Percentiles rank a stretch among this genome's conserved stretches.
Evolutionary conservation across 2,113 vertebrate species (phyloP).

Genomic region (Nannobrachium achirus): DNA sequence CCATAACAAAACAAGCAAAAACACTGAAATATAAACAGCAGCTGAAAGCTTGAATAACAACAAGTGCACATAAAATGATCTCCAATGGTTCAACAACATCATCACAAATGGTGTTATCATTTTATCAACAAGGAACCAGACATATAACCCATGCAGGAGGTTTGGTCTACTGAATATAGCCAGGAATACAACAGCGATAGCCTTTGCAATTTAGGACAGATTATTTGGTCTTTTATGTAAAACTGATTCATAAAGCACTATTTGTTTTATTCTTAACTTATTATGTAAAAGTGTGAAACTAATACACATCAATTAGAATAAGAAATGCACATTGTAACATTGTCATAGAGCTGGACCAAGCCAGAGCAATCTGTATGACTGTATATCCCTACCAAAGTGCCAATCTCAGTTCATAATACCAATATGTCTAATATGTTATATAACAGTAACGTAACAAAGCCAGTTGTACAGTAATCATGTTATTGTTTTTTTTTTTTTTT

Average conservation of each 20-base stretch:
- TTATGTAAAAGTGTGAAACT: neutral
- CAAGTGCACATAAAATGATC: neutral
- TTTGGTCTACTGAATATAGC: too few species aligned
- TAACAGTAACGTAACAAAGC: too few species aligned
- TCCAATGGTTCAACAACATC: constrained; percentile 8
- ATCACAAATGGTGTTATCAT: neutral
- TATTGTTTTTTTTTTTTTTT: too few species aligned
- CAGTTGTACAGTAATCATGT: too few species aligned
- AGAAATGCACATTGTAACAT: neutral
- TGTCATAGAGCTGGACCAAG: too few species aligned
- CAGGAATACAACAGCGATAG: too few species aligned
- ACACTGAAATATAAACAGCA: constrained; percentile 33
- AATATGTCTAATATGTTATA: too few species aligned
- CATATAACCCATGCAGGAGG: neutral
- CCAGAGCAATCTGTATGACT: too few species aligned
- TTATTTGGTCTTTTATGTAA: neutral
- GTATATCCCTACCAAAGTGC: too few species aligned
- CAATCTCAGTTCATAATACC: too few species aligned
- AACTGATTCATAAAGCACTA: neutral
- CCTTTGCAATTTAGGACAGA: too few species aligned
- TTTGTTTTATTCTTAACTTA: neutral
- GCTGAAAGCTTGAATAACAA: constrained; percentile 23
- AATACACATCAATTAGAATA: neutral
- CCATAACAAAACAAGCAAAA: constrained; percentile 48
- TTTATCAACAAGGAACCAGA: neutral